Conservation (phyloP, 2,113 vertebrate genomes). For the Hylia prasina region DNA sequence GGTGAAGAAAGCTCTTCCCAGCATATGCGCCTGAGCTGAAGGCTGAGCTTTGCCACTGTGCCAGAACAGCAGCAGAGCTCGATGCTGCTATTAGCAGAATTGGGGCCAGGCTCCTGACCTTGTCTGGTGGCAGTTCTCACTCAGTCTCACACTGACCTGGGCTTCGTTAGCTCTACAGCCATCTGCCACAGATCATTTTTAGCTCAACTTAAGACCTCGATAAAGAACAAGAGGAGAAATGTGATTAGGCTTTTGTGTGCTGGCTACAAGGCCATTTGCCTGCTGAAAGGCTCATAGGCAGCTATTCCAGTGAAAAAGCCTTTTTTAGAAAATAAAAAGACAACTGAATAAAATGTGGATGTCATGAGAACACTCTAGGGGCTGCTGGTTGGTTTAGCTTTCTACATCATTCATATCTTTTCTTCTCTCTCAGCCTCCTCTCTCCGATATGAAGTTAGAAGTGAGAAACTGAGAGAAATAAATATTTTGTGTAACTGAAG, state of each 20-base stretch:
- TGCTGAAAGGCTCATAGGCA: neutral
- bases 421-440: fast-evolving
- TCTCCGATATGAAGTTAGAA: neutral
- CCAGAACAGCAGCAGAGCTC: neutral
- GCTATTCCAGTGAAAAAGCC: neutral
- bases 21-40: conserved; percentile 5
- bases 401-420: neutral
- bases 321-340: neutral
- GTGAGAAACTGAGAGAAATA: neutral
- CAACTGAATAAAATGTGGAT: neutral
- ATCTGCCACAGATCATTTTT: conserved; percentile 38
- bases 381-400: neutral
- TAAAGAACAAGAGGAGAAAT: neutral
- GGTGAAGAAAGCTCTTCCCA: conserved; percentile 41
- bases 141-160: neutral
- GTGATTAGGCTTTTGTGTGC: neutral
- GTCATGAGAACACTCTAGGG: neutral
- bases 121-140: neutral
- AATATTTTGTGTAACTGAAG: neutral
- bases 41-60: neutral
- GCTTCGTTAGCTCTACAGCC: conserved; percentile 17
- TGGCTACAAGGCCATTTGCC: neutral
- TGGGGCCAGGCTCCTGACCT: conserved; percentile 18
- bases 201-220: neutral
- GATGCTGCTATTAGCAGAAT: neutral